These are phyloP conservation scores for Vicugna pacos DNA, from an alignment of 2,113 vertebrate species.

Conservation along the genomic window DNA sequence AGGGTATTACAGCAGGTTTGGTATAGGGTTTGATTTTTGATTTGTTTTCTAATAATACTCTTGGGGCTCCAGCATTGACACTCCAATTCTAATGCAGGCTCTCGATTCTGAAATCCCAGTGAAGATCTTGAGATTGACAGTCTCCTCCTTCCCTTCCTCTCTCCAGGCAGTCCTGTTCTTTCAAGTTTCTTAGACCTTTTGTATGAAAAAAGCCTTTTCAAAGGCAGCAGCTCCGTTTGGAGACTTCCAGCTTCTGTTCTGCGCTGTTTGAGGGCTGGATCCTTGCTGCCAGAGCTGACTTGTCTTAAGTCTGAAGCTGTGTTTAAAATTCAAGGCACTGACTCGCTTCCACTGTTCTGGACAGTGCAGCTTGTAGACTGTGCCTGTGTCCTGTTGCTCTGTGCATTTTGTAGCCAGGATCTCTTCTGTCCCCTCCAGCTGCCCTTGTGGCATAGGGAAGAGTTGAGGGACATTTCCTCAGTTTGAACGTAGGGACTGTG, in stretches of 20 bases:
- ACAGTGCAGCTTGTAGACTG: fast-evolving
- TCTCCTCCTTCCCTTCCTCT: background rate
- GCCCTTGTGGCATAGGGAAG: background rate
- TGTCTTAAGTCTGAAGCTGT: background rate
- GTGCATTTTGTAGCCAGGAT: background rate
- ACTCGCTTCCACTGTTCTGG: background rate
- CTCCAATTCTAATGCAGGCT: background rate
- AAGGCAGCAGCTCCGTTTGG: slow-evolving; percentile 2
- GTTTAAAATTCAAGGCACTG: background rate
- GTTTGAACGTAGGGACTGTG: fast-evolving
- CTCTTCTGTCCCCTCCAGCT: background rate
- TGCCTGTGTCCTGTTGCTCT: background rate
- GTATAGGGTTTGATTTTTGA: background rate
- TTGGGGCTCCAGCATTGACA: background rate
- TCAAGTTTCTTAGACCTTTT: background rate
- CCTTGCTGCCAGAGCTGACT: background rate
- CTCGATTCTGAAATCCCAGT: background rate
- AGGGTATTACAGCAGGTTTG: background rate
- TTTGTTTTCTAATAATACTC: background rate
- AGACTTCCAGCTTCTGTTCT: slow-evolving; percentile 31
- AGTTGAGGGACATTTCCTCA: no score
- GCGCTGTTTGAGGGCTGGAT: background rate
- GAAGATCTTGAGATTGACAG: background rate
- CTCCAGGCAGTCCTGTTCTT: background rate
- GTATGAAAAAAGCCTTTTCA: background rate